These are phyloP conservation scores for Noturus placidus DNA, from an alignment of 2,113 vertebrate genomes.

Conservation along the genomic window DNA sequence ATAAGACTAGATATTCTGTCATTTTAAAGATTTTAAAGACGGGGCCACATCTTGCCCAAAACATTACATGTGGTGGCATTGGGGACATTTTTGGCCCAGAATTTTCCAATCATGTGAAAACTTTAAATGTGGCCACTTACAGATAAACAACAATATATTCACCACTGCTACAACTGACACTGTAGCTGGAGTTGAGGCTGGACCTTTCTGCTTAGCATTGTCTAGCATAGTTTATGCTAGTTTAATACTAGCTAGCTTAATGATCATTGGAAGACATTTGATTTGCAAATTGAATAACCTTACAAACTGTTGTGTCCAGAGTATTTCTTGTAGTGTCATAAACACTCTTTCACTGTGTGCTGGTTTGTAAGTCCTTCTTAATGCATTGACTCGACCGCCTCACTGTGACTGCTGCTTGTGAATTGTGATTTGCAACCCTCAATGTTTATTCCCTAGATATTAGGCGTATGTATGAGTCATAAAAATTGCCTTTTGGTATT, in stretches of 20 bases:
- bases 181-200: not conserved
- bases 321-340: slow-evolving; percentile 5
- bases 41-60: not conserved
- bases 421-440: not conserved
- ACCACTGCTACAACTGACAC: not conserved
- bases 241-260: not conserved
- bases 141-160: not conserved
- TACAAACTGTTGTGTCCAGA: too few species aligned
- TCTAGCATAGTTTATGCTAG: not conserved
- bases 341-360: not conserved
- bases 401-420: not conserved
- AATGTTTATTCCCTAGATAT: not conserved
- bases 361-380: slow-evolving; percentile 7
- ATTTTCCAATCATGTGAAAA: not conserved
- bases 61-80: not conserved
- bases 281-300: too few species aligned
- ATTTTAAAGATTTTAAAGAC: not conserved
- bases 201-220: not conserved
- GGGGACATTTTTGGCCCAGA: not conserved
- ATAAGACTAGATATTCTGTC: not conserved
- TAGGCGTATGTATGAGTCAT: not conserved
- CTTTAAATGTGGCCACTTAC: not conserved
- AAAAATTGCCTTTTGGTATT: not conserved
- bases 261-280: not conserved
- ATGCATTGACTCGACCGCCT: not conserved